These are phyloP conservation scores for Erynnis tages DNA, from an alignment of 2,888 invertebrate species.

Conservation along the genomic window DNA sequence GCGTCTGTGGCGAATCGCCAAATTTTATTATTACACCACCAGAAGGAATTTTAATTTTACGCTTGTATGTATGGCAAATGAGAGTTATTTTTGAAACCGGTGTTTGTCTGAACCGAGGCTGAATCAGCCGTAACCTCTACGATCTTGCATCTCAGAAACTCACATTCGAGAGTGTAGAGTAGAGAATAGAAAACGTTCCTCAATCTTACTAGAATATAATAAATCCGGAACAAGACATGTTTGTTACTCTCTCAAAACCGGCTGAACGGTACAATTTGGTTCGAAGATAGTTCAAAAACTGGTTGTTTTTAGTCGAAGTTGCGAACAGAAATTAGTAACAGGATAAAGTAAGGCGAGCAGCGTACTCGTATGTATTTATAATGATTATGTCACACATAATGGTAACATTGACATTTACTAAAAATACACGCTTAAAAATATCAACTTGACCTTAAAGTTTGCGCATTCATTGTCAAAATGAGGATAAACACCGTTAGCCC, in stretches of 20 bases:
- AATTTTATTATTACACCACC: slow-evolving; percentile 65
- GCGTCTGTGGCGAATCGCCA: slow-evolving; percentile 62
- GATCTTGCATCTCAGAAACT: neutral
- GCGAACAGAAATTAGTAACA: no score
- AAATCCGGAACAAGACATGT: neutral
- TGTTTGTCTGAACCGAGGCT: slow-evolving; percentile 14
- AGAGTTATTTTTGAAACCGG: slow-evolving; percentile 51
- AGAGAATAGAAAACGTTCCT: neutral
- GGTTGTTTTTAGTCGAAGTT: no score
- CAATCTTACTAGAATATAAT: neutral
- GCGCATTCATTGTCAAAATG: neutral
- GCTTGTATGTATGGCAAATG: slow-evolving; percentile 43
- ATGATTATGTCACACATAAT: slow-evolving; percentile 12
- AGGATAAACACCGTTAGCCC: no score
- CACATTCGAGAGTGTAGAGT: no score
- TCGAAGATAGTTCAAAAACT: no score
- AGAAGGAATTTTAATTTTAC: slow-evolving; percentile 61
- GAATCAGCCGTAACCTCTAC: slow-evolving; percentile 5
- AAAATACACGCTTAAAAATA: slow-evolving; percentile 15
- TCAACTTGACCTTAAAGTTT: slow-evolving; percentile 27
- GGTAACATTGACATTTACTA: slow-evolving; percentile 38
- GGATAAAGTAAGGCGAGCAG: no score
- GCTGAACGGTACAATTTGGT: no score
- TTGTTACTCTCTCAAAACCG: no score
- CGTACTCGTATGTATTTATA: no score